A percentile compares a stretch with the other conserved stretches of the same genome.
These are phyloP conservation scores for Congeria kusceri DNA, from an alignment of 2,888 invertebrate genomes.

Conservation along the genomic window DNA sequence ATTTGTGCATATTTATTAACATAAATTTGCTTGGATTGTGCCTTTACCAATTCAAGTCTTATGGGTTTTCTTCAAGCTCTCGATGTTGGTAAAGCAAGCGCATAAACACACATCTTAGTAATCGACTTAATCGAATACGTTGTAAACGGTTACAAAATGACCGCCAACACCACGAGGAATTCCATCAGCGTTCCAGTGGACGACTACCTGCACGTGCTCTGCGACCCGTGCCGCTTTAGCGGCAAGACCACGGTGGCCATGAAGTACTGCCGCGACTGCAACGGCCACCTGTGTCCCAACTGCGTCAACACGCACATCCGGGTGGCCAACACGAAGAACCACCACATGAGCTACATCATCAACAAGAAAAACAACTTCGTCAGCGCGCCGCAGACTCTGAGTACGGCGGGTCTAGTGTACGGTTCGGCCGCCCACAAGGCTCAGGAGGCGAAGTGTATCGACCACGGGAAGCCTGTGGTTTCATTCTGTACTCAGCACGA, in stretches of 20 bases:
- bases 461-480: conserved; percentile 23
- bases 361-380: neutral
- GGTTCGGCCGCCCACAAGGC: neutral
- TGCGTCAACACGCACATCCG: conserved; percentile 29
- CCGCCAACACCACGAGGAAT: conserved; percentile 6
- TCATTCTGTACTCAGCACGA: conserved; percentile 29
- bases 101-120: too few species aligned
- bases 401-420: too few species aligned
- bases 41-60: too few species aligned
- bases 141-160: too few species aligned
- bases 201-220: conserved; percentile 19
- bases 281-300: conserved; percentile 29
- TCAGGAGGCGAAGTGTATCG: conserved; percentile 24
- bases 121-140: too few species aligned
- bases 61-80: too few species aligned
- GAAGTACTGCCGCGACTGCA: conserved; percentile 33
- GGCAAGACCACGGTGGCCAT: conserved; percentile 25
- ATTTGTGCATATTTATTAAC: too few species aligned
- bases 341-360: conserved; percentile 21
- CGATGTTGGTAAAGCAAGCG: too few species aligned
- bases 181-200: conserved; percentile 4
- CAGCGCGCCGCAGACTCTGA: too few species aligned
- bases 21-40: too few species aligned
- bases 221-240: conserved; percentile 37
- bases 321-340: conserved; percentile 18